These are phyloP conservation scores for Chalcosyrphus nemorum DNA, from an alignment of 2,888 invertebrate species.

Conservation along the genomic window DNA sequence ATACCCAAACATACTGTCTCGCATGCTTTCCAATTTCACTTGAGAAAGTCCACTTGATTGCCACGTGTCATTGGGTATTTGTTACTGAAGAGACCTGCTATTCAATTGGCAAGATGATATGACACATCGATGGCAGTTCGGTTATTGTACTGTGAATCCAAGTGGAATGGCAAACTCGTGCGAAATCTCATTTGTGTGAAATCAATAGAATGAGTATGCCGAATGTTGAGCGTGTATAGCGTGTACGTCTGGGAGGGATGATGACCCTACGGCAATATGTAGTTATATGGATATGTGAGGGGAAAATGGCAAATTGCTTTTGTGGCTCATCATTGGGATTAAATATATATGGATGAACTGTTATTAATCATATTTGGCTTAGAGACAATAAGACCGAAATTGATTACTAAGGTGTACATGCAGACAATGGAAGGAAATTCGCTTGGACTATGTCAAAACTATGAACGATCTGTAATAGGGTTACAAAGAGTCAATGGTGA, in stretches of 20 bases:
- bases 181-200: not conserved
- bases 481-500: too few relatives aligned
- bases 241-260: not conserved
- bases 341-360: not conserved
- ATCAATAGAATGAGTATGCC: not conserved
- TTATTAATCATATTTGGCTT: not conserved
- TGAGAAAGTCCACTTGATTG: not conserved
- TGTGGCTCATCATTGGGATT: not conserved
- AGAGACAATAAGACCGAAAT: not conserved
- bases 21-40: not conserved
- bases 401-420: not conserved
- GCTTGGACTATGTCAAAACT: too few relatives aligned
- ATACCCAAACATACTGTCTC: not conserved
- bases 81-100: not conserved
- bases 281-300: too few relatives aligned
- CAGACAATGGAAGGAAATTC: not conserved
- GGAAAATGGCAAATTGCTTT: not conserved
- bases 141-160: not conserved
- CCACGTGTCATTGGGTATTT: constrained; percentile 5
- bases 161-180: not conserved
- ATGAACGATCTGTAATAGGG: too few relatives aligned
- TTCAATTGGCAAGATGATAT: not conserved
- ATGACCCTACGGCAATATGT: not conserved
- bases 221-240: not conserved
- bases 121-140: not conserved